Evolutionary conservation across 2,797 vertebrate genomes (phyloP).

Genomic region (Anabas testudineus): DNA sequence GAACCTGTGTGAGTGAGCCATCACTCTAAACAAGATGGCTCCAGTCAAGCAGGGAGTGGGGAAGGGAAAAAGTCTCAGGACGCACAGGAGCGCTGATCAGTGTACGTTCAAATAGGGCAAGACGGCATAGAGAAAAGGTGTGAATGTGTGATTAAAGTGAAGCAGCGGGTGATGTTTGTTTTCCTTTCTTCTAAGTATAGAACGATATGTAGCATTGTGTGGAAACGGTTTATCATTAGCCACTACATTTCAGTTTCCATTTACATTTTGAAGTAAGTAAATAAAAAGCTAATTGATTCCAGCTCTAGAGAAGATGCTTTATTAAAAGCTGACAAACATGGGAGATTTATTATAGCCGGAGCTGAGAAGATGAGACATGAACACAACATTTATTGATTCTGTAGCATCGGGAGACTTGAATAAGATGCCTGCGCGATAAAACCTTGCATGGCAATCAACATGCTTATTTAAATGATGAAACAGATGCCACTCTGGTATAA

Average conservation of each 20-base stretch:
- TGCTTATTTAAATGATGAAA: slow-evolving; percentile 57
- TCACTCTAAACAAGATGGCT: slow-evolving; percentile 99
- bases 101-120: slow-evolving; percentile 36
- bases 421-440: slow-evolving; percentile 53
- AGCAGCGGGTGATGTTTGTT: slow-evolving; percentile 25
- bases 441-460: slow-evolving; percentile 41
- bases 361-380: slow-evolving; percentile 39
- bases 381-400: slow-evolving; percentile 42
- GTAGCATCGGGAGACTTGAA: slow-evolving; percentile 39
- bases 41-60: slow-evolving; percentile 80
- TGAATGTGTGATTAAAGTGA: slow-evolving; percentile 19
- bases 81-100: slow-evolving; percentile 50
- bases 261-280: slow-evolving; percentile 13
- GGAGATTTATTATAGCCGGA: slow-evolving; percentile 27
- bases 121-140: slow-evolving; percentile 1
- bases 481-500: slow-evolving; percentile 61
- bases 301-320: slow-evolving; percentile 5
- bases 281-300: slow-evolving; percentile 17
- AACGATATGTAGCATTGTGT: not conserved
- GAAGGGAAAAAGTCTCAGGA: slow-evolving; percentile 60
- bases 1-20: slow-evolving; percentile 96
- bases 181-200: too few relatives aligned
- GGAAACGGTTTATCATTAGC: not conserved
- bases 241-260: slow-evolving; percentile 17
- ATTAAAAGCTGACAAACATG: slow-evolving; percentile 25